Conservation (phyloP, 2,888 invertebrate genomes). For the Euzetes globulus region DNA sequence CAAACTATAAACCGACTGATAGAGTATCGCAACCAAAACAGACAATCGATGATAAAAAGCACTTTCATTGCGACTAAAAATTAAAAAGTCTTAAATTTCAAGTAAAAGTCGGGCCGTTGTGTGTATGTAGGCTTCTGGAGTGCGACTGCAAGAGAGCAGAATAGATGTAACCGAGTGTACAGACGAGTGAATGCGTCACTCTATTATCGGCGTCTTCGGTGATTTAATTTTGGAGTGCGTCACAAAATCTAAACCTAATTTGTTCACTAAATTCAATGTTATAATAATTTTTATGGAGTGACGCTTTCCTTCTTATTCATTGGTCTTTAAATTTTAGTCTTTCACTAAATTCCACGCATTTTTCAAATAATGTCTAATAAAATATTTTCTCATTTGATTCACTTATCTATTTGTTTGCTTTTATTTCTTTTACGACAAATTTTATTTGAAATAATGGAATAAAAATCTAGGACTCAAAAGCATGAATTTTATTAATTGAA, state of each 20-base stretch:
- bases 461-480: too few relatives aligned
- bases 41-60: background rate
- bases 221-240: conserved; percentile 25
- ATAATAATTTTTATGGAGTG: background rate
- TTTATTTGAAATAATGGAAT: too few relatives aligned
- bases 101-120: background rate
- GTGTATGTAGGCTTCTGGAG: conserved; percentile 9
- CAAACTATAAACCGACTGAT: background rate
- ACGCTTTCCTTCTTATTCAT: background rate
- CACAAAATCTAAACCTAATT: conserved; percentile 4
- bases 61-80: background rate
- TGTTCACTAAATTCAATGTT: conserved; percentile 22
- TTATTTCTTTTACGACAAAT: too few relatives aligned
- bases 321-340: background rate
- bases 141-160: conserved; percentile 26
- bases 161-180: background rate
- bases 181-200: conserved; percentile 12
- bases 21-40: background rate
- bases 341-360: too few relatives aligned
- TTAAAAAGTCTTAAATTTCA: too few relatives aligned
- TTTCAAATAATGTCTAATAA: too few relatives aligned
- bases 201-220: conserved; percentile 7
- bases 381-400: too few relatives aligned
- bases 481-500: too few relatives aligned
- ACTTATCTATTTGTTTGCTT: too few relatives aligned